Percentiles rank a stretch among this genome's conserved stretches.
phyloP scores from a whole-genome alignment of 2,888 invertebrate genomes.

The Bhutanitis thaidina region DNA sequence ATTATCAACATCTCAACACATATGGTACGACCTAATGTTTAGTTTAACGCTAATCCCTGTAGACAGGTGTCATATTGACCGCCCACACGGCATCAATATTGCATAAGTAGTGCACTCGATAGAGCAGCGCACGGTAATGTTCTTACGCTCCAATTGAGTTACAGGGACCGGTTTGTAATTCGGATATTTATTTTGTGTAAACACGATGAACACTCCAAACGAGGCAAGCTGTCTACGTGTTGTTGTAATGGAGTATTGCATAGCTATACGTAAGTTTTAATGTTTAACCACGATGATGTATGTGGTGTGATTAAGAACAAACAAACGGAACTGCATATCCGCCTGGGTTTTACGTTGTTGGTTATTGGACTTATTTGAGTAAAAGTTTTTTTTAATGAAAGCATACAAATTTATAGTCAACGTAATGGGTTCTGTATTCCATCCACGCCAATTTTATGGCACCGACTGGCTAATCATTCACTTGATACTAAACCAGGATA shows the following conservation, averaged over 20 bases:
- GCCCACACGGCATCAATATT: constrained; percentile 41
- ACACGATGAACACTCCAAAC: constrained; percentile 30
- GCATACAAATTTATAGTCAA: too few species aligned
- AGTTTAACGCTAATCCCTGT: constrained; percentile 42
- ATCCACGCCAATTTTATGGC: too few species aligned
- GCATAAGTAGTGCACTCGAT: constrained; percentile 41
- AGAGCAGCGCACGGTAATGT: constrained; percentile 40
- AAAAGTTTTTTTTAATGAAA: too few species aligned
- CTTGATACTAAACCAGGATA: too few species aligned
- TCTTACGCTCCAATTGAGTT: constrained; percentile 66
- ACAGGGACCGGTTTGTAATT: constrained; percentile 48
- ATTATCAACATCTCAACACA: constrained; percentile 35
- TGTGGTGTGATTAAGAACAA: constrained; percentile 1
- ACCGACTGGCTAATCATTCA: too few species aligned
- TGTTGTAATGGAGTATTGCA: constrained; percentile 15
- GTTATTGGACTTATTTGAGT: neutral
- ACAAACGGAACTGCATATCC: neutral
- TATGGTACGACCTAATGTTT: constrained; percentile 39
- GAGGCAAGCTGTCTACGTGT: constrained; percentile 25
- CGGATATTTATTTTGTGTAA: constrained; percentile 45
- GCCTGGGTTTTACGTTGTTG: neutral
- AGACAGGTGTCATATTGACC: constrained; percentile 55
- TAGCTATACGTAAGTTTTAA: neutral
- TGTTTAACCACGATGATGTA: constrained; percentile 14
- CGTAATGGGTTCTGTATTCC: too few species aligned